Conservation (phyloP, 2,888 invertebrate species). For the Meandrusa payeni region DNA sequence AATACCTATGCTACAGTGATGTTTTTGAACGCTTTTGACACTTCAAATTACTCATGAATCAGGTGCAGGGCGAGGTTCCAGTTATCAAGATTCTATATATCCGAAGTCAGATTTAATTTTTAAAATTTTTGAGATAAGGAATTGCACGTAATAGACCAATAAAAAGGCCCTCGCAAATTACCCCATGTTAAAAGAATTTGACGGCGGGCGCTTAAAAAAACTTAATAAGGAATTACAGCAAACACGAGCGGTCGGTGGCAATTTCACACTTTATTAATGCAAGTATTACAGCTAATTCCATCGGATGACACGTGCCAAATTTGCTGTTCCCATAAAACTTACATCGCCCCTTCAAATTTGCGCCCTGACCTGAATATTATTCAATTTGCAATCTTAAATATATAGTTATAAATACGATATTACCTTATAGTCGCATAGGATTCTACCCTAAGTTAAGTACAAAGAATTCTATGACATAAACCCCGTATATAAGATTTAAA, state of each 20-base stretch:
- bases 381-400: slow-evolving; percentile 45
- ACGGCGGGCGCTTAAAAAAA: slow-evolving; percentile 45
- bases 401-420: slow-evolving; percentile 11
- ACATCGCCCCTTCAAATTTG: slow-evolving; percentile 41
- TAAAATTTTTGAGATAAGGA: too few species aligned
- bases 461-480: slow-evolving; percentile 28
- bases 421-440: slow-evolving; percentile 3
- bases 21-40: too few species aligned
- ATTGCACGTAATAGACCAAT: too few species aligned
- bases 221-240: slow-evolving; percentile 75
- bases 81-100: too few species aligned
- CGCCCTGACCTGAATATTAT: slow-evolving; percentile 25
- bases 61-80: too few species aligned
- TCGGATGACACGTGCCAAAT: slow-evolving; percentile 76
- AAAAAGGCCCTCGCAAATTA: slow-evolving; percentile 26
- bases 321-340: slow-evolving; percentile 73
- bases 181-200: slow-evolving; percentile 24
- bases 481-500: slow-evolving; percentile 39
- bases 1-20: too few species aligned
- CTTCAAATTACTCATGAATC: too few species aligned
- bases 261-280: slow-evolving; percentile 81
- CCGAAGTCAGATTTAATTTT: too few species aligned
- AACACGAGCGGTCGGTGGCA: slow-evolving; percentile 67
- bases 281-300: slow-evolving; percentile 78
- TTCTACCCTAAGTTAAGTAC: not conserved